Base-by-base conservation (phyloP, 2,113 vertebrate species). In the Sinosuthora webbiana region DNA sequence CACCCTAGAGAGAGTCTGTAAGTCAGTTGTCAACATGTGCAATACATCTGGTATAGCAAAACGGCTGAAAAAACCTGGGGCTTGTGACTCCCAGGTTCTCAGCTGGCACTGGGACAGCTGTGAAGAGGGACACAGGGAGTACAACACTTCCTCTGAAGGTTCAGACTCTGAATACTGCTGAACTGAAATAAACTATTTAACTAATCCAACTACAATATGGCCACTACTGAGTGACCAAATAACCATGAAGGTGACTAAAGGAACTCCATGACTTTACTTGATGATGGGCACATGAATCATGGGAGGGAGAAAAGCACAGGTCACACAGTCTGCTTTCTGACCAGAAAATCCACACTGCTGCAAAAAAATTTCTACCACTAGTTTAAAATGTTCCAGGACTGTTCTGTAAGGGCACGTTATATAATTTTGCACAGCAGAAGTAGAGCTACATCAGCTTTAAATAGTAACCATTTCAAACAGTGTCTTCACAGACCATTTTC, bases 401-500 rank as follows among this genome's bases (percentile, higher is more conserved):
- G 0, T 75, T 93, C 68, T 86, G 44, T 65, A 93, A 93, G 56
- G 44, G 56, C 44, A 75, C 0, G 0, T 96, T 94, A 94, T 52
- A 68, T 92, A 94, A 94, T 50, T 55, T 89, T 87, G 41, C 53
- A 65, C 23, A 64, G 87, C 57, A 94, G 74, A 94, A 85, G 65
- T 65, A 87, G 67, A 91, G 57, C 75, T 93, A 93, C 82, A 16
- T 53, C 75, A 90, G 52, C 64, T 93, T 96, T 93, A 93, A 96
- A 95, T 89, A 94, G 92, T 25, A 96, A 92, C 62, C 8, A 39
- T 89, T 95, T 94, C 73, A 92, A 90, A 78, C 20, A 68, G 14
- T 11, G 42, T 89, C 94, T 70, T 83, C 94, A 90, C 89, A 95
- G 86, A 93, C n/a, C 41, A 30, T 85, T 96, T 94, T 94, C 63